A percentile compares a stretch with the other conserved stretches of the same genome.
Conservation (phyloP, 2,113 vertebrate genomes). For the Daboia siamensis region DNA sequence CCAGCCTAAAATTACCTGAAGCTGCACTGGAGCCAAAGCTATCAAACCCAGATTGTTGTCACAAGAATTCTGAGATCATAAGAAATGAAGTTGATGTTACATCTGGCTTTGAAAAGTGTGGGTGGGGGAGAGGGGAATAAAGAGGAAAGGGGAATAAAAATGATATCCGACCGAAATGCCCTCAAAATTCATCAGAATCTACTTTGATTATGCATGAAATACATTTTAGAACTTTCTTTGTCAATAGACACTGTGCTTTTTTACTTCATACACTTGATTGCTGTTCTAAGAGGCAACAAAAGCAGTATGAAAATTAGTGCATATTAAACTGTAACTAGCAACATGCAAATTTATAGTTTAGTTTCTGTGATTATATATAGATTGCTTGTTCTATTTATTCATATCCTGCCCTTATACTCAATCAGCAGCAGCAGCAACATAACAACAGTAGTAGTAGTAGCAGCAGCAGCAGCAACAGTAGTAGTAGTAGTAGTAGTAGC, state of each 20-base stretch:
- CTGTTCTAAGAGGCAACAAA: neutral
- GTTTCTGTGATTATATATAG: neutral
- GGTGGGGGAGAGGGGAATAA: neutral
- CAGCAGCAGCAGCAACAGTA: too few relatives aligned
- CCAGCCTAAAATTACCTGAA: neutral
- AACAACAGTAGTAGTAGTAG: neutral
- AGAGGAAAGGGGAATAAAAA: neutral
- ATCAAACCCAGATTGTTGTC: neutral
- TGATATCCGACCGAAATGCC: neutral
- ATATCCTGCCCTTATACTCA: neutral
- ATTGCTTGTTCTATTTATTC: neutral
- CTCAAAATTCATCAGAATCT: neutral
- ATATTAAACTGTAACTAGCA: neutral
- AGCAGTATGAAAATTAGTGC: neutral
- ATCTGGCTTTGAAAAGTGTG: neutral
- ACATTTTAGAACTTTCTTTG: neutral
- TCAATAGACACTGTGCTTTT: neutral
- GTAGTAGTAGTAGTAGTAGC: neutral
- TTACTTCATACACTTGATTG: neutral
- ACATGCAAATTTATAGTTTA: neutral
- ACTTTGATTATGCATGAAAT: neutral
- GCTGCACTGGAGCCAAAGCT: neutral
- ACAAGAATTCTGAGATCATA: neutral
- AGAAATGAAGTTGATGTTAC: neutral
- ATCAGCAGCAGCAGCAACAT: neutral